Base-by-base conservation (phyloP, 2,113 vertebrate genomes). In the Lontra canadensis region DNA sequence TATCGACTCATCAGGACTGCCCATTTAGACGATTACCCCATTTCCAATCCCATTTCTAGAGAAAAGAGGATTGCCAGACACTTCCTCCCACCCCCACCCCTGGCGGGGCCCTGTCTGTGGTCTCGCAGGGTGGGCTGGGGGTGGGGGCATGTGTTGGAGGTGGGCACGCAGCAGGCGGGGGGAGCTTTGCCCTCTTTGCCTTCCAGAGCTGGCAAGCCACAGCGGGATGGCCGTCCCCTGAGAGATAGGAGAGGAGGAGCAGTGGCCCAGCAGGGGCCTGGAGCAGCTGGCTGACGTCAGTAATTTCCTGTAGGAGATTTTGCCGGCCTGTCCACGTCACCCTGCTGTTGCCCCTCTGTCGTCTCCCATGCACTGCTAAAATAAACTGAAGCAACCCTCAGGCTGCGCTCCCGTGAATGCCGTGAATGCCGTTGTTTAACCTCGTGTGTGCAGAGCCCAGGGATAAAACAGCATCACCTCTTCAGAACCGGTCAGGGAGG, bases 1-100 rank as follows among this genome's bases (percentile, higher is more conserved):
- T 98, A 98, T 98, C 98, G 79, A 98, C 97, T 98, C 98, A 97
- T 98, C 98, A 98, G 97, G 93, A 94, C 89, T 98, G 95, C 97
- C 98, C 98, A 98, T 99, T 99, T 99, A 98, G 98, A 97, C 97
- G 99, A 99, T 99, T 99, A 98, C 98, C 93, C 96, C 97, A 97
- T 98, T 98, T 98, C 98, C 98, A 99, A 99, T 99, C 98, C 98
- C 97, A 98, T 99, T 99, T 99, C 98, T 97, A 83, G 95, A 97
- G 97, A 98, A 99, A 99, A 99, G 99, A 98, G 98, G 99, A 99
- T 99, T 99, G 98, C 95, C 15, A 95, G 94, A 96, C 44, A 55
- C 97, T 98, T 97, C 96, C 94, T 98, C 89, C 74, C 49, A 73
- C 0, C 84, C 85, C 44, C 96, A 97, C 95, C 96, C 96, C 98